A percentile compares a stretch with the other conserved stretches of the same genome.
phyloP scores from a whole-genome alignment of 2,797 vertebrate species.

The Sciurus carolinensis region DNA sequence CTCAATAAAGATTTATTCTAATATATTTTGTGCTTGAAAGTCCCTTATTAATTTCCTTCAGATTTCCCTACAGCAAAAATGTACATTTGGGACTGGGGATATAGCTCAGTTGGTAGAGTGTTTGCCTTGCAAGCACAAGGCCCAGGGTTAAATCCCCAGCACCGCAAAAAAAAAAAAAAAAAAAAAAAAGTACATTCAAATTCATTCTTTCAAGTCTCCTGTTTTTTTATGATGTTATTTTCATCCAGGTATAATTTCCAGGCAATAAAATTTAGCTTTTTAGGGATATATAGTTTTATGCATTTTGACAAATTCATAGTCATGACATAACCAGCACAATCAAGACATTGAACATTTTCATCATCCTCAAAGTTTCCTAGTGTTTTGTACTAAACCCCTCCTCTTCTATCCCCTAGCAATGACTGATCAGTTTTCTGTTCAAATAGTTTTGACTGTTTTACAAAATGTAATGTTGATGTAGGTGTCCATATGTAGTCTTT shows the following conservation, averaged over 20 bases:
- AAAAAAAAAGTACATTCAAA: not conserved
- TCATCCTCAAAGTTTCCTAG: not conserved
- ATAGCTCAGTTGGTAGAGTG: no score
- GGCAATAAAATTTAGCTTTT: not conserved
- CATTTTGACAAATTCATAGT: not conserved
- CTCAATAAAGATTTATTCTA: not conserved
- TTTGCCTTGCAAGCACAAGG: no score
- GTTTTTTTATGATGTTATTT: not conserved
- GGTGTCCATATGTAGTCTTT: not conserved
- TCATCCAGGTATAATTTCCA: not conserved
- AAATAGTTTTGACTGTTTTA: not conserved
- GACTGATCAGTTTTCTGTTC: not conserved
- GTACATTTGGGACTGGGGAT: no score
- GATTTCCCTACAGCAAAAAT: slow-evolving; percentile 8
- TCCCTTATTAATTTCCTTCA: not conserved
- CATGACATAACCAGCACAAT: not conserved
- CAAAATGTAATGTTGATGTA: no score
- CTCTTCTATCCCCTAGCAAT: not conserved
- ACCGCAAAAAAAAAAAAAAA: no score
- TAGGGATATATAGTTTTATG: not conserved
- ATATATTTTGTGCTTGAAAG: no score
- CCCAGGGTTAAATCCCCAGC: no score
- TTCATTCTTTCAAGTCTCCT: not conserved
- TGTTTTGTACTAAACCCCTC: not conserved
- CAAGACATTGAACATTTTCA: not conserved